Conservation (phyloP, 2,888 invertebrate genomes). For the Drosophila anomalata region DNA sequence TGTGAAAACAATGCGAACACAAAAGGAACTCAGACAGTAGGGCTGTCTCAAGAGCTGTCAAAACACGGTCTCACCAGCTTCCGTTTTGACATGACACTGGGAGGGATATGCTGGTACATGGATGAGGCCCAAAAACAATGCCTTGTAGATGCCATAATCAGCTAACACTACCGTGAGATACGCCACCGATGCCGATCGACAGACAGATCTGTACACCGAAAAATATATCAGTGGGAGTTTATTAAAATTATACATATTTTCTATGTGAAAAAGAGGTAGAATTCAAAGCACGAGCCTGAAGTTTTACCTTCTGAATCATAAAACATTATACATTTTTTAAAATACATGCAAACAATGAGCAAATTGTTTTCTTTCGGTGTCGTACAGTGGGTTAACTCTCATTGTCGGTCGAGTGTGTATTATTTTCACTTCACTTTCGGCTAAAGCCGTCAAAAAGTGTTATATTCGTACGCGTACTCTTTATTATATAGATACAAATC, state of each 20-base stretch:
- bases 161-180: constrained; percentile 36
- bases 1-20: constrained; percentile 12
- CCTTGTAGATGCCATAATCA: constrained; percentile 41
- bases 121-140: constrained; percentile 29
- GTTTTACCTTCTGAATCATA: too few relatives aligned
- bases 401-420: constrained; percentile 38
- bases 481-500: constrained; percentile 53
- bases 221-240: background rate
- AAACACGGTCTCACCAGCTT: constrained; percentile 64
- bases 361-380: constrained; percentile 2
- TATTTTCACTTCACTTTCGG: constrained; percentile 45
- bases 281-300: background rate
- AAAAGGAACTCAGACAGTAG: constrained; percentile 18
- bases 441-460: constrained; percentile 27
- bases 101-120: constrained; percentile 4
- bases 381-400: constrained; percentile 18
- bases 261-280: background rate
- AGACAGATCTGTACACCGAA: background rate
- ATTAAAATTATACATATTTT: background rate
- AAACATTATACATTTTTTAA: background rate
- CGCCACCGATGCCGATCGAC: constrained; percentile 27
- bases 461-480: constrained; percentile 27
- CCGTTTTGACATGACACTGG: constrained; percentile 60
- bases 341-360: background rate
- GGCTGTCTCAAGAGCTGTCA: constrained; percentile 50